Base-by-base conservation (phyloP, 2,888 invertebrate genomes). In the Eilema caniola region DNA sequence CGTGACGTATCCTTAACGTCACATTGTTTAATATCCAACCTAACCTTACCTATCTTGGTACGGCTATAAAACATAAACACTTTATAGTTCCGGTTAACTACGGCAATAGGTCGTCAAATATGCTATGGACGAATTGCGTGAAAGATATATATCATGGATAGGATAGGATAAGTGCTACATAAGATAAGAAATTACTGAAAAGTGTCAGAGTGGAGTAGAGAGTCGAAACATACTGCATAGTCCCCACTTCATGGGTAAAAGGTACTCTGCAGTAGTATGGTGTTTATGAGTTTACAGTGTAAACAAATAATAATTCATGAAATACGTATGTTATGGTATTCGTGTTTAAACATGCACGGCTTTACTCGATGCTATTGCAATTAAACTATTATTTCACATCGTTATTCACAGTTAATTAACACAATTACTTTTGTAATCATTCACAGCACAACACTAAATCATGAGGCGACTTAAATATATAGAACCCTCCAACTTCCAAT, bases 401-500 rank as follows among this genome's bases (percentile, higher is more conserved):
- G 68, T 70, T 70, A 76, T 81, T 80, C 74, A 77, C 74, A 76
- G 69, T 78, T 75, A 85, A 86, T 85, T 83, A 85, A 78, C 71
- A 79, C 79, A 78, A 84, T 85, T 80, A 84, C 77, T 81, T 83
- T 76, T 79, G 70, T 80, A 77, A 84, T 85, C 80, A 79, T 71
- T 84, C 81, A 77, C 70, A 73, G 65, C 62, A 77, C 70, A 74
- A 63, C 62, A 75, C 70, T 83, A 80, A 78, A 82, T 82, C 76
- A 80, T 75, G 67, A 78, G 63, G 66, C 59, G 74, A 57, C 83
- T 76, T 85, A 80, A 74, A 59, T 77, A 74, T 61, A n/a, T 71
- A 76, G 80, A 78, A 57, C 83, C 72, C 66, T 69, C 62, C 61
- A 62, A 69, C 57, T 63, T 71, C 65, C 71, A 73, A 67, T 61